phyloP scores from a whole-genome alignment of 1,140 invertebrate species.

The Lithobius niger region DNA sequence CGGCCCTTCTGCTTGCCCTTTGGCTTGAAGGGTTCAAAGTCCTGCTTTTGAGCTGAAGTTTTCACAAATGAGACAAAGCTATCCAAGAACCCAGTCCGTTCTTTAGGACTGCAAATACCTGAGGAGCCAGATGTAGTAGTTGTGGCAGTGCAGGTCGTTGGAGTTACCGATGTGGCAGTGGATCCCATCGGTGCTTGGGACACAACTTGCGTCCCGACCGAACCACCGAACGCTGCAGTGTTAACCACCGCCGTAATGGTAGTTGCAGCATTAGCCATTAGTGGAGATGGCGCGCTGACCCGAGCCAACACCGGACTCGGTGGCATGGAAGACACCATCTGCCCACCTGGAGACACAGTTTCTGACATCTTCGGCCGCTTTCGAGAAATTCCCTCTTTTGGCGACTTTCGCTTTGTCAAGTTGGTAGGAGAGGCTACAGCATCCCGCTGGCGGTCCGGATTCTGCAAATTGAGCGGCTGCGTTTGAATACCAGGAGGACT shows the following conservation, averaged over 20 bases:
- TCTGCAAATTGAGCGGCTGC: slow-evolving; percentile 50
- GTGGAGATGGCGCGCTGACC: slow-evolving; percentile 47
- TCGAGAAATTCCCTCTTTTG: slow-evolving; percentile 11
- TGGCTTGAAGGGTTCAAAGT: slow-evolving; percentile 14
- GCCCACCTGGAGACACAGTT: slow-evolving; percentile 3
- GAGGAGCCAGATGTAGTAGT: slow-evolving; percentile 26
- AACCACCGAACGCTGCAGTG: slow-evolving; percentile 28
- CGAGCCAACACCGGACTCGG: slow-evolving; percentile 37
- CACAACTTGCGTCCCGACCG: neutral
- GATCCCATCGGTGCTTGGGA: neutral
- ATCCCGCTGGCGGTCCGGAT: neutral
- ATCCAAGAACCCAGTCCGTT: slow-evolving; percentile 25
- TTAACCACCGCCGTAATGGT: slow-evolving; percentile 56
- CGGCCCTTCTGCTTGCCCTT: slow-evolving; percentile 8
- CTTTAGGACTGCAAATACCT: slow-evolving; percentile 6
- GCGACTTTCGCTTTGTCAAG: slow-evolving; percentile 11
- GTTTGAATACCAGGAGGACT: slow-evolving; percentile 38
- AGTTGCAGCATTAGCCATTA: slow-evolving; percentile 57
- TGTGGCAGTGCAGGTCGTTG: slow-evolving; percentile 17
- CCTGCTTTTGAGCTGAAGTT: slow-evolving; percentile 30
- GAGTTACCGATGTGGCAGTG: slow-evolving; percentile 15
- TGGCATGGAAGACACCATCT: slow-evolving; percentile 7
- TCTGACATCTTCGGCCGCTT: slow-evolving; percentile 16
- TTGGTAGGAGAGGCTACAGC: neutral
- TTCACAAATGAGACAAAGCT: slow-evolving; percentile 33